phyloP scores from a whole-genome alignment of 2,888 invertebrate genomes.

The Pterostichus niger region DNA sequence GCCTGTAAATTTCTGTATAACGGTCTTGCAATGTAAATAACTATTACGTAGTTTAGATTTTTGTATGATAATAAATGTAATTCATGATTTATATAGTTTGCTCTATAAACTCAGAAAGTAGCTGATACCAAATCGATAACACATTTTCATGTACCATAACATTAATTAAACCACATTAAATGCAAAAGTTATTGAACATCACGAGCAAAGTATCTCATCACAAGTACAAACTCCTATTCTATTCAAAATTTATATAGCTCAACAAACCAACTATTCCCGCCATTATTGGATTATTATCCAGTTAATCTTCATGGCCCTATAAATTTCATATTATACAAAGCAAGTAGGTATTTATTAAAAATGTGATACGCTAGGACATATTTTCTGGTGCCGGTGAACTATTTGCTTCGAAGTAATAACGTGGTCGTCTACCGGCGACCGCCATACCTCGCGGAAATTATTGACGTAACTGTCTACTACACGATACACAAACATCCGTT shows the following conservation, averaged over 20 bases:
- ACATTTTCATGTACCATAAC: no score
- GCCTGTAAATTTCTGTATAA: no score
- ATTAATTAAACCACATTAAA: no score
- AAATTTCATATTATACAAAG: slow-evolving; percentile 7
- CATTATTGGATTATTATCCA: background rate
- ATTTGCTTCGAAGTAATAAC: slow-evolving; percentile 36
- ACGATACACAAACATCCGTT: slow-evolving; percentile 60
- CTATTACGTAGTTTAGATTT: no score
- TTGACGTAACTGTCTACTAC: slow-evolving; percentile 61
- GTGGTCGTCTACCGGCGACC: slow-evolving; percentile 13
- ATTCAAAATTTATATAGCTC: no score
- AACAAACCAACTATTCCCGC: background rate
- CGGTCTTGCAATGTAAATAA: no score
- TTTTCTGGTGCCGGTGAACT: slow-evolving; percentile 17
- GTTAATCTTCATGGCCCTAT: background rate
- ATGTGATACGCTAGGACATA: slow-evolving; percentile 9
- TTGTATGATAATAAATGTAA: no score
- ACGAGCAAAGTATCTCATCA: no score
- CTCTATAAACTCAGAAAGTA: no score
- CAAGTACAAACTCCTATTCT: background rate
- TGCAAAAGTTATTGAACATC: no score
- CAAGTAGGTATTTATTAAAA: slow-evolving; percentile 24
- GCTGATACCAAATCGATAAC: no score
- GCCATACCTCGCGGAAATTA: slow-evolving; percentile 45
- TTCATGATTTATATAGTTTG: no score